phyloP scores from a whole-genome alignment of 2,888 invertebrate genomes.

The Synanthedon vespiformis region DNA sequence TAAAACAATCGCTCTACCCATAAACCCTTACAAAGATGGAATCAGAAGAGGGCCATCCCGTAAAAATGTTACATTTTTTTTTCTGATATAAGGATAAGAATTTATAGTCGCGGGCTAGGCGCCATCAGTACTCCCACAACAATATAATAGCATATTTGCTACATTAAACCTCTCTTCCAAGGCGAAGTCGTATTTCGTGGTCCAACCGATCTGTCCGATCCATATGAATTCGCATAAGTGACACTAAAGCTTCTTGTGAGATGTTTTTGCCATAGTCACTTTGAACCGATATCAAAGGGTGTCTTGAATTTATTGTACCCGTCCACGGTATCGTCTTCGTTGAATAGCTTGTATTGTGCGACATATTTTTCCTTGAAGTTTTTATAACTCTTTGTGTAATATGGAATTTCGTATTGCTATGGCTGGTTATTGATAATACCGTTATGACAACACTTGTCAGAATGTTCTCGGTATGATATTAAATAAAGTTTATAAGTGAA shows the following conservation, averaged over 20 bases:
- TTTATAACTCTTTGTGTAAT: slow-evolving; percentile 2
- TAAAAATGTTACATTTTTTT: neutral
- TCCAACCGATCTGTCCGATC: slow-evolving; percentile 61
- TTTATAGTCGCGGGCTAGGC: slow-evolving; percentile 34
- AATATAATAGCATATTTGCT: slow-evolving; percentile 38
- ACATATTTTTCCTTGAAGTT: slow-evolving; percentile 29
- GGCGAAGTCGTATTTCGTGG: slow-evolving; percentile 59
- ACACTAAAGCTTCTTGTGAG: slow-evolving; percentile 56
- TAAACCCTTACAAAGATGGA: neutral
- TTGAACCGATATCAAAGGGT: slow-evolving; percentile 47
- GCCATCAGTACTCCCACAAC: slow-evolving; percentile 51
- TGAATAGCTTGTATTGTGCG: slow-evolving; percentile 31
- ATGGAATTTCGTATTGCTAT: neutral
- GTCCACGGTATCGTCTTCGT: slow-evolving; percentile 27
- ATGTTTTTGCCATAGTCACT: slow-evolving; percentile 40
- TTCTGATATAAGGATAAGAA: slow-evolving; percentile 10
- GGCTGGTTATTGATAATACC: neutral
- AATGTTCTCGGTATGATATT: neutral
- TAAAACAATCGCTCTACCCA: neutral
- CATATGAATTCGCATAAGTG: slow-evolving; percentile 47
- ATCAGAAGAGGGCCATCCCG: neutral
- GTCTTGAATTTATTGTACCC: slow-evolving; percentile 44
- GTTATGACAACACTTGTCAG: neutral
- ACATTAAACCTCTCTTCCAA: slow-evolving; percentile 36
- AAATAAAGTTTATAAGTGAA: neutral